phyloP scores from a whole-genome alignment of 2,888 invertebrate species.

The Spisula solida region DNA sequence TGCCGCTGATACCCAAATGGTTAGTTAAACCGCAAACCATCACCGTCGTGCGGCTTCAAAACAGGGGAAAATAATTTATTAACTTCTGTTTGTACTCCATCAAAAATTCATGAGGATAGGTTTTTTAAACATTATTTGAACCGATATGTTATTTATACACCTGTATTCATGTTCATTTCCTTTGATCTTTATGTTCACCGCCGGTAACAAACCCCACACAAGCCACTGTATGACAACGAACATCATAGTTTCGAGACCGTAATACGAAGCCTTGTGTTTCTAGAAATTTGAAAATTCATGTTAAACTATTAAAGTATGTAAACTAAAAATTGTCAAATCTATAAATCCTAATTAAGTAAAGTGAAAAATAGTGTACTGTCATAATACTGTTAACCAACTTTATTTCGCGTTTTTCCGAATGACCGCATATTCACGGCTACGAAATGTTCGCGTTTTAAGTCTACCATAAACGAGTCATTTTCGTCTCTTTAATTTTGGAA shows the following conservation, averaged over 20 bases:
- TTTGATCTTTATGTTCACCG: not conserved
- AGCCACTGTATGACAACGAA: not conserved
- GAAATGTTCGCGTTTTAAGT: too few relatives aligned
- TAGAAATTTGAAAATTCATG: not conserved
- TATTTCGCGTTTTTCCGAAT: too few relatives aligned
- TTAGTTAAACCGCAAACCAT: not conserved
- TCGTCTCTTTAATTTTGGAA: too few relatives aligned
- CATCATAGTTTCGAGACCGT: not conserved
- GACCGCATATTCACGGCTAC: too few relatives aligned
- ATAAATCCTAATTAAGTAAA: too few relatives aligned
- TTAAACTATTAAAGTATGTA: too few relatives aligned
- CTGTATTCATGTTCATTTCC: not conserved
- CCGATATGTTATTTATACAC: not conserved
- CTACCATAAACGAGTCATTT: too few relatives aligned
- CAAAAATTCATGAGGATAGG: constrained; percentile 7
- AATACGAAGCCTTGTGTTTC: not conserved
- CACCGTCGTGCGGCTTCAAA: not conserved
- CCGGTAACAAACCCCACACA: not conserved
- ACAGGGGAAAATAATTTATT: not conserved
- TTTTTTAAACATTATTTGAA: constrained; percentile 1
- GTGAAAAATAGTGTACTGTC: too few relatives aligned
- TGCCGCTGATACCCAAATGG: not conserved
- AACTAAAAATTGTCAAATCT: too few relatives aligned
- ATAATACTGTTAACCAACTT: too few relatives aligned
- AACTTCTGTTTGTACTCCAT: constrained; percentile 6